phyloP scores from a whole-genome alignment of 37 sponge, comb jelly and placozoan species.

The Chondrosia reniformis region DNA sequence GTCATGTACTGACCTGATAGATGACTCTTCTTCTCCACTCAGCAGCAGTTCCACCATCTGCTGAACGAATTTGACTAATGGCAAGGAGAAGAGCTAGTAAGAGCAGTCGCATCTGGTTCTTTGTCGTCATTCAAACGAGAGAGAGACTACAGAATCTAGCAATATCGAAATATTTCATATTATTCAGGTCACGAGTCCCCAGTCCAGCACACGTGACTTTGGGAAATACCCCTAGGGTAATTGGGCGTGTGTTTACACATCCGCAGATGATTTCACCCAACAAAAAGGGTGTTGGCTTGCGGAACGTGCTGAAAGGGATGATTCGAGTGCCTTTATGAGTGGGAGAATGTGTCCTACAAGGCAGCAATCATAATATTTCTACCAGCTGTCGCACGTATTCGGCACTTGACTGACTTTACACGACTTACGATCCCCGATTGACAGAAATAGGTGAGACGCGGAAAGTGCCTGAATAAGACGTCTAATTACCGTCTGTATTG shows the following conservation, averaged over 20 bases:
- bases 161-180: too few species aligned
- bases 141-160: too few species aligned
- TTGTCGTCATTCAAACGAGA: too few species aligned
- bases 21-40: constrained; percentile 78
- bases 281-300: neutral
- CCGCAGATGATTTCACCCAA: neutral
- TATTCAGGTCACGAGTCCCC: neutral
- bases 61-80: neutral
- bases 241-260: constrained; percentile 6
- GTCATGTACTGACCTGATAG: constrained; percentile 45
- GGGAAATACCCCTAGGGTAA: neutral
- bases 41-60: constrained; percentile 23
- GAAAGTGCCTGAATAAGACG: too few species aligned
- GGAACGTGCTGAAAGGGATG: neutral
- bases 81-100: neutral
- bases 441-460: too few species aligned
- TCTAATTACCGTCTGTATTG: too few species aligned
- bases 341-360: neutral
- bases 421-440: too few species aligned
- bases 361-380: neutral
- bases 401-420: too few species aligned
- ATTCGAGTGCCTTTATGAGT: neutral
- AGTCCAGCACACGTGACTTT: neutral
- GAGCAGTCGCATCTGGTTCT: neutral
- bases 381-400: neutral